Evolutionary conservation across 2,113 vertebrate genomes (phyloP).

Genomic region (Vombatus ursinus): DNA sequence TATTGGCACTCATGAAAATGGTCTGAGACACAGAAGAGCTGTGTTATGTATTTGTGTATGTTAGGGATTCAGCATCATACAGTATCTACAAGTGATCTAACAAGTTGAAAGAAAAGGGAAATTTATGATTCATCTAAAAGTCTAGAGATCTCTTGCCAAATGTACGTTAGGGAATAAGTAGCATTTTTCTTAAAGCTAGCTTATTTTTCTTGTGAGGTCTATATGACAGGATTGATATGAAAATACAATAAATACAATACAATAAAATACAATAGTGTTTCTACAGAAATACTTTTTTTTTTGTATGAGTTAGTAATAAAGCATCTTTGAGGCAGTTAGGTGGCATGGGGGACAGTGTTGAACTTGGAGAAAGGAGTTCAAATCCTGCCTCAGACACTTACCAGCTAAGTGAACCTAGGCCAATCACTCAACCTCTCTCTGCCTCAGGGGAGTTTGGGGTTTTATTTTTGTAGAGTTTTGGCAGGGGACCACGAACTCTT

Average conservation of each 20-base stretch:
- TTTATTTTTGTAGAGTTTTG: too few relatives aligned
- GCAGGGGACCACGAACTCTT: too few relatives aligned
- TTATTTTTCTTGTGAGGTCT: neutral
- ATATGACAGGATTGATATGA: neutral
- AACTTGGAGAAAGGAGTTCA: too few relatives aligned
- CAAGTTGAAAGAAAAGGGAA: neutral
- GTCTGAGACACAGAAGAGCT: neutral
- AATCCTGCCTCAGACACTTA: too few relatives aligned
- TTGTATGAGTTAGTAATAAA: neutral
- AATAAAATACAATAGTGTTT: too few relatives aligned
- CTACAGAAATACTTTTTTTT: neutral
- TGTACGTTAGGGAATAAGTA: neutral
- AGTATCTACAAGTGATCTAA: neutral
- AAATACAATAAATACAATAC: constrained; percentile 8
- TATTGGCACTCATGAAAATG: neutral
- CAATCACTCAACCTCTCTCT: too few relatives aligned
- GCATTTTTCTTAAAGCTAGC: neutral
- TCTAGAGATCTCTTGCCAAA: neutral
- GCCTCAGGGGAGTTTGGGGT: too few relatives aligned
- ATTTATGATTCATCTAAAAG: neutral
- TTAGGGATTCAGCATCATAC: neutral
- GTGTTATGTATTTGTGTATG: neutral
- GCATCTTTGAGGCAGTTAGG: neutral
- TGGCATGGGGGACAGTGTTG: too few relatives aligned
- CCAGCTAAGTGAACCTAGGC: too few relatives aligned